These are phyloP conservation scores for Ryuthela nishihirai DNA, from an alignment of 2,888 invertebrate species.

Conservation along the genomic window DNA sequence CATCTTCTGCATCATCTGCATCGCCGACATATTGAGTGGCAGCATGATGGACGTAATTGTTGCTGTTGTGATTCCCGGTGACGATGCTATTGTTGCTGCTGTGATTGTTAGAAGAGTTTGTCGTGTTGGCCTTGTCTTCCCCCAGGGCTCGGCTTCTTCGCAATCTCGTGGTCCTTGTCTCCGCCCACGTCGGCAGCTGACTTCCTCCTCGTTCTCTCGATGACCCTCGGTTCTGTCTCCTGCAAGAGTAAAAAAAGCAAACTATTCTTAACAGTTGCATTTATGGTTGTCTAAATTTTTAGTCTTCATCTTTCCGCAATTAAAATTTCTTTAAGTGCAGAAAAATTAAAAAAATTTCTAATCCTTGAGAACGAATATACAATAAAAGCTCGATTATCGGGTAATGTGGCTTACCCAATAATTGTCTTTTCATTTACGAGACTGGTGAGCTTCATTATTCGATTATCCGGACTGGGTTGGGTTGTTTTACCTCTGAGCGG, in stretches of 20 bases:
- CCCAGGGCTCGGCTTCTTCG: constrained; percentile 22
- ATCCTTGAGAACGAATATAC: too few species aligned
- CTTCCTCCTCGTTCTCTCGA: constrained; percentile 31
- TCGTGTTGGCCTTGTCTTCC: constrained; percentile 8
- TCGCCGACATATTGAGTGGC: neutral
- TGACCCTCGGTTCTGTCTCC: constrained; percentile 17
- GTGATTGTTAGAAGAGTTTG: neutral
- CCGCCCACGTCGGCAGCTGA: constrained; percentile 31
- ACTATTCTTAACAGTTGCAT: too few species aligned
- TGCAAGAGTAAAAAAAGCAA: neutral
- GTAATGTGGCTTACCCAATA: too few species aligned
- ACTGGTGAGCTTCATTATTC: too few species aligned
- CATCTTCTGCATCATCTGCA: constrained; percentile 11
- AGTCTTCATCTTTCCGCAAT: too few species aligned
- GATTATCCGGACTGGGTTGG: too few species aligned
- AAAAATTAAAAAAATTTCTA: too few species aligned
- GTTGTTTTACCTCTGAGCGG: too few species aligned
- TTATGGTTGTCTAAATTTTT: too few species aligned
- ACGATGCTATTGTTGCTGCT: neutral
- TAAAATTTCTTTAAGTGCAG: too few species aligned
- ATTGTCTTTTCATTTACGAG: too few species aligned
- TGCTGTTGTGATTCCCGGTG: neutral
- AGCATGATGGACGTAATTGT: neutral
- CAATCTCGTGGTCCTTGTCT: constrained; percentile 26
- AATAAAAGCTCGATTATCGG: too few species aligned